Percentiles rank a stretch among this genome's conserved stretches.
These are phyloP conservation scores for Bruchidius siliquastri DNA, from an alignment of 2,888 invertebrate genomes.

Conservation along the genomic window DNA sequence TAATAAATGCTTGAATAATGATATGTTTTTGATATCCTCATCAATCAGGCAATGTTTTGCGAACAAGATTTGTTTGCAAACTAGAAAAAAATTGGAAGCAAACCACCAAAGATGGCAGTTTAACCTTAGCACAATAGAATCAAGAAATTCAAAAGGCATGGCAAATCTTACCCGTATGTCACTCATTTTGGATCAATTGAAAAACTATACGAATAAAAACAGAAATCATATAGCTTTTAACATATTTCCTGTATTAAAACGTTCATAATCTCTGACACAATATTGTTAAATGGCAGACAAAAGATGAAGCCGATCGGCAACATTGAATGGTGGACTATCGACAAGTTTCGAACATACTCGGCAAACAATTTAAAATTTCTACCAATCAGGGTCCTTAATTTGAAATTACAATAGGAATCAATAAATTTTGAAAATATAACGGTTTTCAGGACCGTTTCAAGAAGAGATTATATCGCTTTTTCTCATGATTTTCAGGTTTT, in stretches of 20 bases:
- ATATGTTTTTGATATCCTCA: not conserved
- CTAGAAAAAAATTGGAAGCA: not conserved
- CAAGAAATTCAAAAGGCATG: not conserved
- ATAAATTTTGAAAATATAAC: not conserved
- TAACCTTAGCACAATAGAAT: not conserved
- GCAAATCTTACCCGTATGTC: slow-evolving; percentile 11
- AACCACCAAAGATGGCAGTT: slow-evolving; percentile 2
- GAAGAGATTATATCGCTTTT: not conserved
- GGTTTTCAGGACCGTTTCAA: too few species aligned
- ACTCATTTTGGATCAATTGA: slow-evolving; percentile 6
- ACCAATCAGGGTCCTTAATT: slow-evolving; percentile 4
- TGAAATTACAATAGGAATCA: not conserved
- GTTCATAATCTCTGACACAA: not conserved
- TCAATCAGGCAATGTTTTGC: not conserved
- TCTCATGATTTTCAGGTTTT: not conserved
- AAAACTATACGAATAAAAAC: not conserved
- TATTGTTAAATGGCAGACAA: not conserved
- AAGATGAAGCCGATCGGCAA: not conserved
- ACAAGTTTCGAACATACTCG: slow-evolving; percentile 4
- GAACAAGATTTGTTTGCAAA: not conserved
- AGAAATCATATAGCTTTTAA: slow-evolving; percentile 5
- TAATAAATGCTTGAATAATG: not conserved
- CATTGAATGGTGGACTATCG: not conserved
- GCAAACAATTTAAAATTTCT: slow-evolving; percentile 4
- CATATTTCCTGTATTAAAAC: not conserved